Percentiles rank a stretch among this genome's conserved stretches.
phyloP scores from a whole-genome alignment of 2,113 vertebrate species.

The Orientallactaga bullata region DNA sequence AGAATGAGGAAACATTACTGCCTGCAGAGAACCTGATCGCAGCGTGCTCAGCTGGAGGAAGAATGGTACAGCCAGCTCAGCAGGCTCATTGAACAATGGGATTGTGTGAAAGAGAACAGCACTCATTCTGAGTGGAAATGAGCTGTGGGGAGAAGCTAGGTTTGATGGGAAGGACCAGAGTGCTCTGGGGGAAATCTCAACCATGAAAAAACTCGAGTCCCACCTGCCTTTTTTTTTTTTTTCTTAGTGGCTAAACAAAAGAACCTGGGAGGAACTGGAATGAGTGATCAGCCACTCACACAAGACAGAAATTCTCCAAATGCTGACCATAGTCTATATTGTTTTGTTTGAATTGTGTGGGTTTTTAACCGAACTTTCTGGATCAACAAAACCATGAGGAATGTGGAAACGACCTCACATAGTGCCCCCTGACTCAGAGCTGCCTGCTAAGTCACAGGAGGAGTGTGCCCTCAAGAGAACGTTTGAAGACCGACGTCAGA shows the following conservation, averaged over 20 bases:
- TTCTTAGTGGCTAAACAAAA: neutral
- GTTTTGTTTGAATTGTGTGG: neutral
- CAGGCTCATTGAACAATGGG: constrained; percentile 46
- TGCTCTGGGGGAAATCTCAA: neutral
- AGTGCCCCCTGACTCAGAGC: neutral
- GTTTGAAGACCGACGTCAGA: neutral
- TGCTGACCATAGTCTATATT: neutral
- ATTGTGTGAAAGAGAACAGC: constrained; percentile 57
- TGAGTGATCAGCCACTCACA: neutral
- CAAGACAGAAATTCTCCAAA: neutral
- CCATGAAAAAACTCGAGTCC: neutral
- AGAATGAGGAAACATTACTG: neutral
- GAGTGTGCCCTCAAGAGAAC: neutral
- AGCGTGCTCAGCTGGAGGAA: constrained; percentile 68
- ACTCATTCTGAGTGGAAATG: constrained; percentile 55
- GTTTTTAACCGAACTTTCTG: neutral
- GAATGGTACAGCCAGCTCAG: neutral
- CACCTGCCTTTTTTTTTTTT: neutral
- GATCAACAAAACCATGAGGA: neutral
- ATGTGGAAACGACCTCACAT: neutral
- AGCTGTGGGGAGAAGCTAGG: neutral
- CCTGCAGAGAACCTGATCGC: constrained; percentile 32
- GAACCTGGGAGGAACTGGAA: neutral
- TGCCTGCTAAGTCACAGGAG: neutral
- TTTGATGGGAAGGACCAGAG: neutral